phyloP scores from a whole-genome alignment of 2,888 invertebrate genomes.

The Ophion slaviceki region DNA sequence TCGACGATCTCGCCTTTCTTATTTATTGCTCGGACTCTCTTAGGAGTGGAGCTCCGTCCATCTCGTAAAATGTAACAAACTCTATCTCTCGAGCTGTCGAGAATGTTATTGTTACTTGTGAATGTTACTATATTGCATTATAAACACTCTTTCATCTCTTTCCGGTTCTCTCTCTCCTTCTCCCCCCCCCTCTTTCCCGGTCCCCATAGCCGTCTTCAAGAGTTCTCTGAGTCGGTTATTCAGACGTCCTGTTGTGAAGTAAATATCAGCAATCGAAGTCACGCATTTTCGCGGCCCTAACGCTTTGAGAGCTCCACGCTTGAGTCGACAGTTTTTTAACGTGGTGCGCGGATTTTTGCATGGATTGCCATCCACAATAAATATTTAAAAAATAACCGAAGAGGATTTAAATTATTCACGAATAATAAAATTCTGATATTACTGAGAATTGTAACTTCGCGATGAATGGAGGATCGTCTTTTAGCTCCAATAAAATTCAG shows the following conservation, averaged over 20 bases:
- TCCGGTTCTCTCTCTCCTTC: neutral
- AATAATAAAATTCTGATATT: too few species aligned
- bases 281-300: too few species aligned
- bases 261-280: conserved; percentile 41
- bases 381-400: too few species aligned
- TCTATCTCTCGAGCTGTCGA: conserved; percentile 41
- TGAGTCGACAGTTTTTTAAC: neutral
- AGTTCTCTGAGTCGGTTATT: neutral
- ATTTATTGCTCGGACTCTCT: conserved; percentile 36
- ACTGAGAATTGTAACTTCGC: too few species aligned
- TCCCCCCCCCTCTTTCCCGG: neutral
- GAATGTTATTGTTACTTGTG: conserved; percentile 67
- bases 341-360: neutral
- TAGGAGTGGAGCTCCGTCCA: conserved; percentile 25
- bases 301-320: neutral
- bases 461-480: too few species aligned
- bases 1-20: conserved; percentile 42
- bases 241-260: conserved; percentile 5
- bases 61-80: conserved; percentile 58
- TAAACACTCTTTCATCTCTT: conserved; percentile 62
- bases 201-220: neutral
- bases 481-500: too few species aligned
- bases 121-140: conserved; percentile 57
- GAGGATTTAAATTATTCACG: too few species aligned
- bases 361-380: neutral